Evolutionary conservation across 2,888 invertebrate species (phyloP).

Genomic region (Rhamnusium bicolor): DNA sequence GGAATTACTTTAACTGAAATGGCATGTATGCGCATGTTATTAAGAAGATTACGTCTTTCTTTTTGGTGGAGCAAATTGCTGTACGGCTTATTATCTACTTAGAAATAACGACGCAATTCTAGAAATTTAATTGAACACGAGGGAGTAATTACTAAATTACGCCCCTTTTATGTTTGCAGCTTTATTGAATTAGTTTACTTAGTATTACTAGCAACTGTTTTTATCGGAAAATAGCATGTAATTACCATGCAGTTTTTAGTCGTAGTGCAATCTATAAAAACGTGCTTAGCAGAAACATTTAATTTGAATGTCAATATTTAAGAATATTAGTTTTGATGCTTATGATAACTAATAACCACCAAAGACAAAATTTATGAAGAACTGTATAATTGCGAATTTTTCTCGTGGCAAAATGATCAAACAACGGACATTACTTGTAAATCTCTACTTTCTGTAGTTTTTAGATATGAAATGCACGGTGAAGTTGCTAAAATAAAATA

Average conservation of each 20-base stretch:
- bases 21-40: not conserved
- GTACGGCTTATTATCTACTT: not conserved
- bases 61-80: not conserved
- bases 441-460: no score
- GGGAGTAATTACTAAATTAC: not conserved
- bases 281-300: no score
- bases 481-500: no score
- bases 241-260: not conserved
- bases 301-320: no score
- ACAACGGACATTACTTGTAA: no score
- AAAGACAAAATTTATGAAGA: no score
- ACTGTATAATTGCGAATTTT: no score
- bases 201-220: not conserved
- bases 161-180: not conserved
- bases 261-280: not conserved
- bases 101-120: not conserved
- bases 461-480: no score
- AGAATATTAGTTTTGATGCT: no score
- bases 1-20: no score
- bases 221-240: not conserved
- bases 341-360: no score
- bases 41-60: not conserved
- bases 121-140: not conserved
- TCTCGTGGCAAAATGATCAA: no score
- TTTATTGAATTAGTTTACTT: not conserved